A percentile compares a stretch with the other conserved stretches of the same genome.
Evolutionary conservation across 92 coral and sea anemone genomes (phyloP).

Genomic region (Blastomussa wellsi): DNA sequence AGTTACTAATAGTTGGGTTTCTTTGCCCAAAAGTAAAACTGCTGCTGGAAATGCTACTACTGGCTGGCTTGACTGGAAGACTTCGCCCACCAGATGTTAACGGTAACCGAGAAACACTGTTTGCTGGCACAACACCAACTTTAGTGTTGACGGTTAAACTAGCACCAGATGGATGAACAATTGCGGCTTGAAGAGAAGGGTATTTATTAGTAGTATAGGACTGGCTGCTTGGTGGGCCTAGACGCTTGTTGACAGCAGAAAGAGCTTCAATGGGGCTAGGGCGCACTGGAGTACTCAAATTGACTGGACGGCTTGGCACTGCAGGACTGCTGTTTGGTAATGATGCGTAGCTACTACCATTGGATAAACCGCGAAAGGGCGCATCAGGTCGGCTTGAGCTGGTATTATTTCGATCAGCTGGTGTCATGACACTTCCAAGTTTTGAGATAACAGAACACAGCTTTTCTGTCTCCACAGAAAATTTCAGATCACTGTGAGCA

Average conservation of each 20-base stretch:
- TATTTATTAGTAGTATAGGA: conserved; percentile 23
- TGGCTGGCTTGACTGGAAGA: conserved; percentile 12
- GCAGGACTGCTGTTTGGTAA: conserved; percentile 18
- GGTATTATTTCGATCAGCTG: conserved; percentile 68
- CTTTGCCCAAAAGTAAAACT: conserved; percentile 3
- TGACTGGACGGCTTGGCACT: conserved; percentile 28
- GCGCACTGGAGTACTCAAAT: conserved; percentile 29
- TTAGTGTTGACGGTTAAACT: conserved; percentile 20
- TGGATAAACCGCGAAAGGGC: conserved; percentile 35
- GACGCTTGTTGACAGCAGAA: conserved; percentile 77
- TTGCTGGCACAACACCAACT: conserved; percentile 45
- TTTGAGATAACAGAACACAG: conserved; percentile 76
- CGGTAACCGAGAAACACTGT: conserved; percentile 25
- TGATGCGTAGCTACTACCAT: conserved; percentile 31
- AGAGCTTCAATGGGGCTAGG: conserved; percentile 74
- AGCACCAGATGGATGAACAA: conserved; percentile 53
- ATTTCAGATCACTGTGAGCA: conserved; percentile 96
- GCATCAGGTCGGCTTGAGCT: conserved; percentile 37
- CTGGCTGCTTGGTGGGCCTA: conserved; percentile 47
- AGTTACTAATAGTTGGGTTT: conserved; percentile 13
- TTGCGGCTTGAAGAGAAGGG: conserved; percentile 46
- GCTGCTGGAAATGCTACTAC: conserved; percentile 11
- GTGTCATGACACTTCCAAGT: conserved; percentile 92
- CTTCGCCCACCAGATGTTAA: neutral
- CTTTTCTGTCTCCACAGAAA: conserved; percentile 87